Evolutionary conservation across 2,113 vertebrate genomes (phyloP).

Genomic region (Elaphurus davidianus): DNA sequence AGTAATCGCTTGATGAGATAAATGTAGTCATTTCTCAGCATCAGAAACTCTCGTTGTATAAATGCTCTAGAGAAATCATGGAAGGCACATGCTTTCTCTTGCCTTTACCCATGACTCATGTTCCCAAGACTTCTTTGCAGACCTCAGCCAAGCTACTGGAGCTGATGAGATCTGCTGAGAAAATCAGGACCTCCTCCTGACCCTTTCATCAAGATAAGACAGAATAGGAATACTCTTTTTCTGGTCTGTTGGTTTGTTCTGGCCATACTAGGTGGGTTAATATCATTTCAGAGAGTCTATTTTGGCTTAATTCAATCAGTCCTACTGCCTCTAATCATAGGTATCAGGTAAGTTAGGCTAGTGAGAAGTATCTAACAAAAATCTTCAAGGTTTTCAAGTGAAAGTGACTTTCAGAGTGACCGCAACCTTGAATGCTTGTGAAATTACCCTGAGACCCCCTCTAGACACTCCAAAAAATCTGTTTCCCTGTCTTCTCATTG

Average conservation of each 20-base stretch:
- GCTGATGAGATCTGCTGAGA: neutral
- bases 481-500: neutral
- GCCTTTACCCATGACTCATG: neutral
- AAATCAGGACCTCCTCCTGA: neutral
- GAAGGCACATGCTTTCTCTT: neutral
- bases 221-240: neutral
- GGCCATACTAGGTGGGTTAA: neutral
- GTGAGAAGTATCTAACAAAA: neutral
- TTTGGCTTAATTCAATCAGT: neutral
- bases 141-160: neutral
- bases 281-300: neutral
- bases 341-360: neutral
- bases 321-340: neutral
- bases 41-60: neutral
- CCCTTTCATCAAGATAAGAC: neutral
- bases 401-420: neutral
- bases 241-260: neutral
- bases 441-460: neutral
- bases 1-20: neutral
- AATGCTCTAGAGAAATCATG: neutral
- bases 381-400: neutral
- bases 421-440: neutral
- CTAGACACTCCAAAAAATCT: neutral
- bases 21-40: neutral
- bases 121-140: neutral